Conservation (phyloP, 2,888 invertebrate species). For the Megastigmus dorsalis region DNA sequence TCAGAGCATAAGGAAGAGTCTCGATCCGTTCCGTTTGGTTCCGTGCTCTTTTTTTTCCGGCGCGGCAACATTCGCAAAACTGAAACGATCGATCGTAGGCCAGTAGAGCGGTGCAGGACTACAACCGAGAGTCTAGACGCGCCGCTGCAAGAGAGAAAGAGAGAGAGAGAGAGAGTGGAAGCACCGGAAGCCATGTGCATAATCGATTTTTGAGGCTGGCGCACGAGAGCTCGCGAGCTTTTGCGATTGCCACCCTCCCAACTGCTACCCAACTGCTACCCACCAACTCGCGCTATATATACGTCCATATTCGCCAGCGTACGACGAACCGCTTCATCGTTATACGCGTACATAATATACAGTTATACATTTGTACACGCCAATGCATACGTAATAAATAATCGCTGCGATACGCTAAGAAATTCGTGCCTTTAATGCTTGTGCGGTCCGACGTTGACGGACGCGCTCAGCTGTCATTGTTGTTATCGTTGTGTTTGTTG, state of each 20-base stretch:
- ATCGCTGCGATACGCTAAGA: neutral
- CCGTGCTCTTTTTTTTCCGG: neutral
- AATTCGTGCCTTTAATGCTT: slow-evolving; percentile 10
- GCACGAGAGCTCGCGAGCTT: neutral
- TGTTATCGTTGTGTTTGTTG: no score
- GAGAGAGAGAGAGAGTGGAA: neutral
- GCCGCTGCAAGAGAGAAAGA: neutral
- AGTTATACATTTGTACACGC: neutral
- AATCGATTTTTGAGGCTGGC: slow-evolving; percentile 35
- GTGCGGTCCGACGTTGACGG: no score
- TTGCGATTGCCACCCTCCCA: neutral
- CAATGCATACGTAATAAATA: neutral
- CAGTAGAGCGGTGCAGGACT: neutral
- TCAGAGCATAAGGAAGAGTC: neutral
- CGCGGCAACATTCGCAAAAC: neutral
- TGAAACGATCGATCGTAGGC: neutral
- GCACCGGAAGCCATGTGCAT: slow-evolving; percentile 27
- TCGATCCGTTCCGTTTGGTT: neutral
- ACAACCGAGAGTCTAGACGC: no score
- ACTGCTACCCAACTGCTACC: no score
- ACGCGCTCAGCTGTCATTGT: no score
- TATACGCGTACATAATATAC: neutral
- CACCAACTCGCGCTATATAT: neutral
- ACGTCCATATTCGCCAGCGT: neutral
- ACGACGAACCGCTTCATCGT: neutral